Evolutionary conservation across 2,888 invertebrate genomes (phyloP), one percentile per base, ranked within the genome.

Genomic region (Craniophora ligustri): DNA sequence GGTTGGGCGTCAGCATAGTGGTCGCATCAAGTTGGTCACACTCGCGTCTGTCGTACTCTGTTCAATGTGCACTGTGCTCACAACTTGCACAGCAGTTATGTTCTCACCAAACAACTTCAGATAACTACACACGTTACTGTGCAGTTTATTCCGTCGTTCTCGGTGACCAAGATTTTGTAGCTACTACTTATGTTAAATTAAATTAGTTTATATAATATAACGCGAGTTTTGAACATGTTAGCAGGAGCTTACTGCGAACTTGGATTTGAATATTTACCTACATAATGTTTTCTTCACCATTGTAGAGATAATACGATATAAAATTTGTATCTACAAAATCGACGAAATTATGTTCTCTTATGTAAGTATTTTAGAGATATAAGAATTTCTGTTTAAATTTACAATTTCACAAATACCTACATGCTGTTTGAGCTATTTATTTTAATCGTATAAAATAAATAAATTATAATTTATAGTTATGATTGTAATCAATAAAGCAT

Each of bases 51-150:
- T 36, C 16, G 32, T 66, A 45, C 39, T 39, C 42, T 36, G 18
- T 19, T 5, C 28, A n/a, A 11, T 28, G 31, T 40, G 23, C 40
- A 45, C 36, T 41, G 47, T n/a, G n/a, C n/a, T n/a, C 46, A 34
- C 32, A 61, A 64, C 63, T 64, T 62, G 14, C 41, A 45, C 62
- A 44, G 40, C 44, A 47, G 67, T 63, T 67, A 32, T 23, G 32
- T 38, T 63, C 61, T 67, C 53, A 48, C 40, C 55, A 48, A 67
- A 67, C 63, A 67, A 49, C 56, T 67, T 55, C 55, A 67, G 39
- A 55, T 61, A 67, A 60, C 62, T 45, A 42, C 28, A 48, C 30
- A 48, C 21, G 56, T 49, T 57, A 41, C 62, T 28, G 14, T 32
- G 19, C 44, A 48, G 47, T 61, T 59, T 55, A 55, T 55, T 54